phyloP scores from a whole-genome alignment of 2,797 vertebrate genomes.

The Cossypha caffra region DNA sequence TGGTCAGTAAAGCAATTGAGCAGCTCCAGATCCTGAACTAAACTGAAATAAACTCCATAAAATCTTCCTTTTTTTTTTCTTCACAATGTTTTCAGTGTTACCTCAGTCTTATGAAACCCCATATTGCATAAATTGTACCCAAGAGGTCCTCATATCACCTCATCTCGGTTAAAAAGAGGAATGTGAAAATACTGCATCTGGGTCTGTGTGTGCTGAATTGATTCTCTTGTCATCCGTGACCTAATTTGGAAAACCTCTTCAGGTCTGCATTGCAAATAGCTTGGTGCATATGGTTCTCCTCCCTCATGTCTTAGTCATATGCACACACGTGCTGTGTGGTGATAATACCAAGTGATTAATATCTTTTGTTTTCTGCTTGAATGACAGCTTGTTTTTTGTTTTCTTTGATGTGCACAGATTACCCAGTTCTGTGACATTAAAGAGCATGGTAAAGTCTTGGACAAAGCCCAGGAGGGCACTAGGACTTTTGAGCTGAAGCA shows the following conservation, averaged over 20 bases:
- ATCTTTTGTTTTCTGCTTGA: constrained; percentile 30
- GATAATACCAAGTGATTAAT: constrained; percentile 37
- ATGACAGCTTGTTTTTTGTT: not conserved
- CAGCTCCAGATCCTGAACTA: not conserved
- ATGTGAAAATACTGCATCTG: not conserved
- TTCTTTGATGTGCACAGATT: not conserved
- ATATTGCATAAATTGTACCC: not conserved
- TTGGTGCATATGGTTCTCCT: constrained; percentile 41
- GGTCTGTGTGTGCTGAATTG: not conserved
- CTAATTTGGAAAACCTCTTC: not conserved
- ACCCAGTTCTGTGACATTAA: not conserved
- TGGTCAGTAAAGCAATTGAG: not conserved
- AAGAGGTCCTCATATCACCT: not conserved
- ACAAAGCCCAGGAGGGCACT: not conserved
- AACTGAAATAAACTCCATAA: not conserved
- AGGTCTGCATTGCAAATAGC: not conserved
- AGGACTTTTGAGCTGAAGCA: not conserved
- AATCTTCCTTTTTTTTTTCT: not conserved
- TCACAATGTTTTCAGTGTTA: not conserved
- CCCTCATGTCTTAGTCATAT: constrained; percentile 50
- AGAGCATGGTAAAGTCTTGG: accelerated
- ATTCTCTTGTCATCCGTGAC: not conserved
- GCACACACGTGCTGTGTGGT: constrained; percentile 2
- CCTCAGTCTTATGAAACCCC: not conserved
- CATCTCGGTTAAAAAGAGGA: not conserved